These are phyloP conservation scores for Hyposmocoma kahamanoa DNA, from an alignment of 1,140 invertebrate species.

Conservation along the genomic window DNA sequence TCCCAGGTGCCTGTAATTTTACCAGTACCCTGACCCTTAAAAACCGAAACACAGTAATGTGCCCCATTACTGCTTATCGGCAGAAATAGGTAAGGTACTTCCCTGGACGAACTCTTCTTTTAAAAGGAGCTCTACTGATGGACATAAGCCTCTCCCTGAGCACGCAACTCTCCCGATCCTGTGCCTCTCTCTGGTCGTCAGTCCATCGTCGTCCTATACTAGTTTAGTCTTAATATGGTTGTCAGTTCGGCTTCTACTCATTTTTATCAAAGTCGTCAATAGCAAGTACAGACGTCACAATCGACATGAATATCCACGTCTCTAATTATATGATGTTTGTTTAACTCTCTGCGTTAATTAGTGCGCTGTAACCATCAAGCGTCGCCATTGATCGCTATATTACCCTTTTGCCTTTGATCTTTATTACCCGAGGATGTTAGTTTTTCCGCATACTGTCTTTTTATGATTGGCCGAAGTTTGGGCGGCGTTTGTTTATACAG, in stretches of 20 bases:
- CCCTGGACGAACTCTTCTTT: too few species aligned
- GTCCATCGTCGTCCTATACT: neutral
- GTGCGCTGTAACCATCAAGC: conserved; percentile 33
- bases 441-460: conserved; percentile 71
- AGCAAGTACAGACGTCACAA: neutral
- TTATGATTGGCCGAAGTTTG: conserved; percentile 71
- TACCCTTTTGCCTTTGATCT: conserved; percentile 56
- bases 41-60: too few species aligned
- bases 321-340: neutral
- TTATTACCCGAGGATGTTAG: conserved; percentile 65
- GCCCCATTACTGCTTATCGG: too few species aligned
- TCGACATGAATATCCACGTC: neutral
- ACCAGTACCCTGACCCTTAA: too few species aligned
- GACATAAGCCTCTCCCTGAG: too few species aligned
- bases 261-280: too few species aligned
- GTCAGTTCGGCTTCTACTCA: too few species aligned
- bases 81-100: too few species aligned
- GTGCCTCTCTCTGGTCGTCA: too few species aligned
- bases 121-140: too few species aligned
- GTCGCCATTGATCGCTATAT: conserved; percentile 56
- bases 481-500: conserved; percentile 63
- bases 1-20: too few species aligned
- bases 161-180: too few species aligned
- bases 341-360: conserved; percentile 32
- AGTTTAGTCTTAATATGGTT: neutral